phyloP scores from a whole-genome alignment of 2,888 invertebrate species.

The Synanthedon myopaeformis region DNA sequence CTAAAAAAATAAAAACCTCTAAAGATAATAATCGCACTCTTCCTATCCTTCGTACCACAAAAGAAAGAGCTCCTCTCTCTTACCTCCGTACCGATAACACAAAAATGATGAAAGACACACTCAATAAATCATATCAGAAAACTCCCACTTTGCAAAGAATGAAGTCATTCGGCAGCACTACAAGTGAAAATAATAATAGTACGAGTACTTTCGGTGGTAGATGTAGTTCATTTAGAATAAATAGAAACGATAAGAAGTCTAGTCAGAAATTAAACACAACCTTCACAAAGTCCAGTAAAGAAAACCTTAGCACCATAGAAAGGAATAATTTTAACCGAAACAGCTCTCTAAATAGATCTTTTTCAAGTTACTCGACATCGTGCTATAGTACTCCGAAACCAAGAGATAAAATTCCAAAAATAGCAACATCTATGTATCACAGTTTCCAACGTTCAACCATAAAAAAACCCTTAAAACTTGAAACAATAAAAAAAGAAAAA shows the following conservation, averaged over 20 bases:
- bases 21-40: conserved; percentile 57
- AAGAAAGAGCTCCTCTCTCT: conserved; percentile 43
- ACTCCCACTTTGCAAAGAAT: conserved; percentile 61
- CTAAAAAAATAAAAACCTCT: conserved; percentile 51
- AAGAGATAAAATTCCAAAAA: conserved; percentile 63
- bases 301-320: conserved; percentile 50
- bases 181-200: conserved; percentile 34
- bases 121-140: conserved; percentile 66
- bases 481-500: conserved; percentile 53
- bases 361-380: conserved; percentile 53
- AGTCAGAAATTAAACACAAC: conserved; percentile 58
- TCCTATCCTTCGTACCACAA: conserved; percentile 46
- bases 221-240: conserved; percentile 59
- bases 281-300: conserved; percentile 62
- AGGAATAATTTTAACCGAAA: conserved; percentile 50
- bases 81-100: conserved; percentile 43
- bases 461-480: conserved; percentile 56
- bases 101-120: conserved; percentile 62
- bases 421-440: conserved; percentile 59
- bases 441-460: conserved; percentile 57
- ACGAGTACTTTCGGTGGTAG: conserved; percentile 46
- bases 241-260: conserved; percentile 54
- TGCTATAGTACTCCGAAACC: conserved; percentile 57
- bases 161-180: conserved; percentile 61
- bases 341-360: conserved; percentile 53